A percentile compares a stretch with the other conserved stretches of the same genome.
phyloP scores from a whole-genome alignment of 2,797 vertebrate species.

The Ambastaia sidthimunki region DNA sequence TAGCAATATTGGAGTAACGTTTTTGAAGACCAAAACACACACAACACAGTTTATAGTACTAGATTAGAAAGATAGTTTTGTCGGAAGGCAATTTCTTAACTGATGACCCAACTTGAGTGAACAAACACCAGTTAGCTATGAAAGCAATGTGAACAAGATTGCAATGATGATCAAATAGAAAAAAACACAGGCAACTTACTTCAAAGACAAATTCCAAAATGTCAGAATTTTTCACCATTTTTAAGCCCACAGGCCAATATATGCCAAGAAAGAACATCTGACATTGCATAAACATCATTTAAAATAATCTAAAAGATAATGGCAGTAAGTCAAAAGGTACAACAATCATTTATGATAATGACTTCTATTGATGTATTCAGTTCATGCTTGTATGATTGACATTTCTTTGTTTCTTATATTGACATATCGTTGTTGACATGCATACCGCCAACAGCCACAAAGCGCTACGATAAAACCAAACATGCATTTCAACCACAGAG shows the following conservation, averaged over 20 bases:
- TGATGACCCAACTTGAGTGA: not conserved
- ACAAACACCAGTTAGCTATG: not conserved
- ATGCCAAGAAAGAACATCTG: not conserved
- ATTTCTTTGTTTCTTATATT: conserved; percentile 1
- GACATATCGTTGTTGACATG: not conserved
- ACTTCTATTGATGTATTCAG: not conserved
- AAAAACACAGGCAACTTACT: not conserved
- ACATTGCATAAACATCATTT: not conserved
- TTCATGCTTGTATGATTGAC: too few species aligned
- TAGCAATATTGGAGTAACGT: not conserved
- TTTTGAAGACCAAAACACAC: not conserved
- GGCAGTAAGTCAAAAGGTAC: not conserved
- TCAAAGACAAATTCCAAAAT: not conserved
- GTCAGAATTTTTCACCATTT: not conserved
- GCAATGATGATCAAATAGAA: not conserved
- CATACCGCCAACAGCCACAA: not conserved
- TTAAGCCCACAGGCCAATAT: not conserved
- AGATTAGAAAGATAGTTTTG: not conserved
- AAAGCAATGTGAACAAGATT: not conserved
- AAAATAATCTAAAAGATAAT: not conserved
- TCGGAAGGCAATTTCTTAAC: not conserved
- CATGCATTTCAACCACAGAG: not conserved
- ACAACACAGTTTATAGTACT: not conserved
- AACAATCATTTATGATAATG: not conserved
- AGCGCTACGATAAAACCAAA: not conserved